Conservation (phyloP, 2,113 vertebrate species). For the Scopus umbretta region DNA sequence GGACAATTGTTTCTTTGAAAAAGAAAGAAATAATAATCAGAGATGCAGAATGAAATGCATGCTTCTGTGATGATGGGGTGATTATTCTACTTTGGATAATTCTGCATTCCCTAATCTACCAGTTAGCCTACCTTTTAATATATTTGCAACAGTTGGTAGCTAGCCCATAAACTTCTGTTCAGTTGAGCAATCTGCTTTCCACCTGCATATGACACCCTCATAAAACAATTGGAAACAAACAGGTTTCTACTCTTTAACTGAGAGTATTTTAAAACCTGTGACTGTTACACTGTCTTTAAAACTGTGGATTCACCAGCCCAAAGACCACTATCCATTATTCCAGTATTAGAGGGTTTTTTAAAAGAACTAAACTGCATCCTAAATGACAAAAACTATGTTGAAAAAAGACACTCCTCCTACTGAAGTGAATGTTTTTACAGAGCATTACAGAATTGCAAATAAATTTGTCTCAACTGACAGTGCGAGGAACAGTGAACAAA, state of each 20-base stretch:
- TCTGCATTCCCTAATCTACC: background rate
- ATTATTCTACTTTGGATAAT: background rate
- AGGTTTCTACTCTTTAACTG: background rate
- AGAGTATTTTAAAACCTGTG: background rate
- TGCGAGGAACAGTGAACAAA: background rate
- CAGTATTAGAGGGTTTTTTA: background rate
- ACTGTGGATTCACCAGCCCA: background rate
- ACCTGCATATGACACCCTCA: background rate
- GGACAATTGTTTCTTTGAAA: background rate
- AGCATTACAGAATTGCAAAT: background rate
- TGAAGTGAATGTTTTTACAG: background rate
- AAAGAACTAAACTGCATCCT: background rate
- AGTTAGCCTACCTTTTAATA: background rate
- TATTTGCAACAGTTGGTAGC: background rate
- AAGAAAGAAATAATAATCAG: background rate
- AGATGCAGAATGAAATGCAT: background rate
- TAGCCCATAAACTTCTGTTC: background rate
- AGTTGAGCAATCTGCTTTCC: background rate
- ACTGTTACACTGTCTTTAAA: background rate
- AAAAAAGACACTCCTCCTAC: background rate
- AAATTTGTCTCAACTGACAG: background rate
- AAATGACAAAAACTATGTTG: background rate
- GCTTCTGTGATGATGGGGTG: background rate
- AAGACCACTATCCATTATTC: background rate
- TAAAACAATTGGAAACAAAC: background rate